phyloP scores from a whole-genome alignment of 2,888 invertebrate species.

The Imbricaverruca yamaguchii region DNA sequence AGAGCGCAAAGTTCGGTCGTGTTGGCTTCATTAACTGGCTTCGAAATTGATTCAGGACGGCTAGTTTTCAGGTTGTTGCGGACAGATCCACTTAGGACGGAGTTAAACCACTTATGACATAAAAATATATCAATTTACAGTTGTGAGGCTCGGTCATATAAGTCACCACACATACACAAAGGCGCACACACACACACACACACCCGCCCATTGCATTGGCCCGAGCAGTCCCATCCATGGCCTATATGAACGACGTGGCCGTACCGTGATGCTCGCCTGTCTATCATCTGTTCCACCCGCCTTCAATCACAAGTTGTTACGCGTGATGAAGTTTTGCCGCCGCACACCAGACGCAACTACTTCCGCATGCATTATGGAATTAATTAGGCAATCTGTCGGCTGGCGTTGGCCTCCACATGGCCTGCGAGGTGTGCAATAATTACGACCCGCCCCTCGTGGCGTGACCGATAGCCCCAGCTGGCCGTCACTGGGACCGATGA shows the following conservation, averaged over 20 bases:
- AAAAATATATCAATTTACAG: background rate
- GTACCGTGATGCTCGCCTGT: background rate
- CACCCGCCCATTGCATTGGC: background rate
- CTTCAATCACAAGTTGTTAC: background rate
- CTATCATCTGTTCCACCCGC: background rate
- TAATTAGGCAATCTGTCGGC: background rate
- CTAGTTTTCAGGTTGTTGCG: background rate
- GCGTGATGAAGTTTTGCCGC: background rate
- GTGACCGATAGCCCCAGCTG: too few species aligned
- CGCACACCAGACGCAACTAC: background rate
- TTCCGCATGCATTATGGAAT: background rate
- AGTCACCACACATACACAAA: too few species aligned
- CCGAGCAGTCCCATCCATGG: background rate
- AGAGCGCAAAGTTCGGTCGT: background rate
- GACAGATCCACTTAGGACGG: background rate
- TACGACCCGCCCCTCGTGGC: background rate
- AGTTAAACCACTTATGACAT: background rate
- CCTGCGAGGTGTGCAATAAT: background rate
- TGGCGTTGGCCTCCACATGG: background rate
- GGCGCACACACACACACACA: background rate
- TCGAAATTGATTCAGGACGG: background rate
- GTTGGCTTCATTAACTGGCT: background rate
- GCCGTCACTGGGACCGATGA: too few species aligned
- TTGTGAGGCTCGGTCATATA: background rate
- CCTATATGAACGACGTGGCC: background rate